A percentile compares a stretch with the other conserved stretches of the same genome.
phyloP scores from a whole-genome alignment of 2,888 invertebrate species.

The Mactromeris polynyma region DNA sequence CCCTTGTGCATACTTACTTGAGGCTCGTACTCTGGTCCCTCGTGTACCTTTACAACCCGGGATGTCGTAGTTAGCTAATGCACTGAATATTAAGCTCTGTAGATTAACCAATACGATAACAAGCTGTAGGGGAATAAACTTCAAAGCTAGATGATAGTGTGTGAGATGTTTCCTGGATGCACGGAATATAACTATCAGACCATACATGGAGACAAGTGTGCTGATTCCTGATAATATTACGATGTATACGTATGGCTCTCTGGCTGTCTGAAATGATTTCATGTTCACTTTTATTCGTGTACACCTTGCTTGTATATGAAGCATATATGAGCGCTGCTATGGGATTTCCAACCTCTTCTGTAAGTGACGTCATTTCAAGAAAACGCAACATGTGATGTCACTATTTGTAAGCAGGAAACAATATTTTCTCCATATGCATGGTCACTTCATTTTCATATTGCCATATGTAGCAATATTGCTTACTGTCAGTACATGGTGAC shows the following conservation, averaged over 20 bases:
- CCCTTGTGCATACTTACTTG: constrained; percentile 66
- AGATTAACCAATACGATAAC: constrained; percentile 64
- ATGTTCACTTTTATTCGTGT: too few species aligned
- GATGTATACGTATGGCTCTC: constrained; percentile 55
- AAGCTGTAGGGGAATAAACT: constrained; percentile 66
- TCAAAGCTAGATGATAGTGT: constrained; percentile 55
- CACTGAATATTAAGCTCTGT: constrained; percentile 61
- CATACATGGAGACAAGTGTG: constrained; percentile 68
- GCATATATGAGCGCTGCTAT: too few species aligned
- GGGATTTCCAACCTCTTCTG: too few species aligned
- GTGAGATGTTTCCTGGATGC: constrained; percentile 46
- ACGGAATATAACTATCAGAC: constrained; percentile 65
- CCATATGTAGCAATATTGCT: too few species aligned
- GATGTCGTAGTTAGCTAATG: constrained; percentile 57
- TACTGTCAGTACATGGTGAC: too few species aligned
- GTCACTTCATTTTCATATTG: too few species aligned
- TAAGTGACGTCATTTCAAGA: too few species aligned
- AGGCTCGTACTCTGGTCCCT: constrained; percentile 63
- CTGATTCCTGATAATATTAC: constrained; percentile 59
- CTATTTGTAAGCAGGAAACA: too few species aligned
- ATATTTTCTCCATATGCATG: too few species aligned
- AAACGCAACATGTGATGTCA: too few species aligned
- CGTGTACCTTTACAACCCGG: constrained; percentile 60
- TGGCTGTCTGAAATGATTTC: constrained; percentile 13
- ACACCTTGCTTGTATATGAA: too few species aligned